Evolutionary conservation across 2,888 invertebrate species (phyloP), one percentile per base, ranked within the genome.

Genomic region (Pammene aurita): DNA sequence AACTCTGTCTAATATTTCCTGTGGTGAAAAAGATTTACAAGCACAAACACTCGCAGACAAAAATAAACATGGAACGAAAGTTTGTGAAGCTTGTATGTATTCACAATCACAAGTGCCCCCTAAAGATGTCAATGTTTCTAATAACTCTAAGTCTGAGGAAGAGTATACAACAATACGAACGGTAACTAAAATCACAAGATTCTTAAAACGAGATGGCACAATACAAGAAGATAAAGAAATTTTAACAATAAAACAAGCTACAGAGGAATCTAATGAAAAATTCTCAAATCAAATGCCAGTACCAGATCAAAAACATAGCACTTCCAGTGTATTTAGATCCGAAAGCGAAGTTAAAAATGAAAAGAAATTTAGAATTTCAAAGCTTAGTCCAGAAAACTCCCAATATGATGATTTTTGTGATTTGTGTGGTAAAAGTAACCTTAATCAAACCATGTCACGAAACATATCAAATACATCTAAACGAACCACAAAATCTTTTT

Each of bases 171-270:
- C 78, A 61, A 78, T 74, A n/a, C 80, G 84, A 71, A 79, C 84
- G 74, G 76, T 80, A n/a, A 76, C 82, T 0, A 84, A 77, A 72
- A 74, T 85, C 2, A 79, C 73, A 9, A 78, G 80, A 66, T 46
- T 74, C 13, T 71, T 76, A 18, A 81, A 84, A 34, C 72, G 75
- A 16, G 80, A 84, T 67, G 85, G 85, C 2, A 81, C 78, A 18
- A 68, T 85, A 9, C 73, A 72, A 11, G 81, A 83, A 72, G 78
- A 84, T 71, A 84, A 79, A 71, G 77, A 80, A 76, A 72, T 79
- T 0, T 78, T 83, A n/a, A 83, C 79, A 11, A 76, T 83, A 1
- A 83, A 74, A 71, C 82, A 79, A 5, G 80, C 83, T 69, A 80
- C 70, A 50, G 74, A 77, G 66, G 73, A 76, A 65, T 77, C 78